A percentile compares a stretch with the other conserved stretches of the same genome.
Conservation (phyloP, 2,113 vertebrate species). For the Gobius niger region DNA sequence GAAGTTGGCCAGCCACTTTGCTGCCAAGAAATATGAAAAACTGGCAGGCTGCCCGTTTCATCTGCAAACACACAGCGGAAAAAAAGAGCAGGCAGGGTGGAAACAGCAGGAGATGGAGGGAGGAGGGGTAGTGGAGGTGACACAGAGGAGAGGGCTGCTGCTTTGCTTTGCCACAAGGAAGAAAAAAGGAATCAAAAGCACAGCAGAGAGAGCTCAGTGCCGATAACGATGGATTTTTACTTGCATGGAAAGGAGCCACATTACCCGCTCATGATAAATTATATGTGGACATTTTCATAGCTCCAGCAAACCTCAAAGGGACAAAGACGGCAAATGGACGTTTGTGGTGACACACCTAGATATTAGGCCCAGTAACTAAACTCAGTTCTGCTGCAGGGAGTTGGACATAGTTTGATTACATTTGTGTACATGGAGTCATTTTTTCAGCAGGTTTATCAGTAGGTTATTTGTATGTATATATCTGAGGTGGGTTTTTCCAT, state of each 20-base stretch:
- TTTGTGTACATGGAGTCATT: no score
- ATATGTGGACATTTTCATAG: conserved; percentile 51
- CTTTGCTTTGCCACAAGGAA: conserved; percentile 59
- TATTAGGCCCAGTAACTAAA: background rate
- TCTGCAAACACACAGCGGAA: conserved; percentile 79
- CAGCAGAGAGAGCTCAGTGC: conserved; percentile 42
- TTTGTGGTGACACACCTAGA: background rate
- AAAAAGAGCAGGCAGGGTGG: conserved; percentile 51
- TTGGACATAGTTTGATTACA: background rate
- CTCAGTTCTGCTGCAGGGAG: background rate
- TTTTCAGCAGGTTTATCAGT: no score
- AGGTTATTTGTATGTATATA: no score
- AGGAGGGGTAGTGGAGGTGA: conserved; percentile 56
- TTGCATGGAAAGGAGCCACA: conserved; percentile 59
- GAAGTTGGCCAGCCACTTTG: conserved; percentile 81
- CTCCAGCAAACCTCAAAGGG: conserved; percentile 19
- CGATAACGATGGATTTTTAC: conserved; percentile 62
- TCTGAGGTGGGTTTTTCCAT: no score
- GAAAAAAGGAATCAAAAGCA: conserved; percentile 52
- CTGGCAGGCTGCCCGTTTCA: conserved; percentile 90
- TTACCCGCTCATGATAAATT: conserved; percentile 58
- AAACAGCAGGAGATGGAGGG: conserved; percentile 56
- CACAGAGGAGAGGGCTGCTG: conserved; percentile 60
- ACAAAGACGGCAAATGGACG: conserved; percentile 2
- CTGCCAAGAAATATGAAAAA: conserved; percentile 89